Conservation (phyloP, 2,113 vertebrate species). For the Pteropus alecto region DNA sequence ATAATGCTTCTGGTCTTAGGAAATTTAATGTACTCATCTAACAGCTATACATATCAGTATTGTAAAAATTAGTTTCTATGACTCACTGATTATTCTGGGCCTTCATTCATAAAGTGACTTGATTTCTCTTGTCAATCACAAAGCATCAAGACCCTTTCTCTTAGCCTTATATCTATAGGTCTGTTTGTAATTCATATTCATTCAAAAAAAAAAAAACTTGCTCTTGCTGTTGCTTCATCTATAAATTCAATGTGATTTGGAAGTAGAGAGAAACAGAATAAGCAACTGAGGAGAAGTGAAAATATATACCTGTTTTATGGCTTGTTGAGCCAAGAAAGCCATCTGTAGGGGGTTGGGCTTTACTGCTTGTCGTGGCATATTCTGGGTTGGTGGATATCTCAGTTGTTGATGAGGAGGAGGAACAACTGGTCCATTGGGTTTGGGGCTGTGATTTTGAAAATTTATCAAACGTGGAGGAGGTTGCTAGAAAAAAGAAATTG, state of each 20-base stretch:
- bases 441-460: conserved; percentile 85
- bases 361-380: conserved; percentile 74
- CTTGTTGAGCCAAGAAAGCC: conserved; percentile 86
- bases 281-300: neutral
- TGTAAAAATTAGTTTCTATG: neutral
- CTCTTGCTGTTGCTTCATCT: neutral
- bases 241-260: neutral
- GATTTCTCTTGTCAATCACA: neutral
- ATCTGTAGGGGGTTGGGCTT: conserved; percentile 84
- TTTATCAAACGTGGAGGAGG: conserved; percentile 87
- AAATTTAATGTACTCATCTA: neutral
- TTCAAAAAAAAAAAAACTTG: neutral
- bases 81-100: neutral
- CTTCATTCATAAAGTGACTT: neutral
- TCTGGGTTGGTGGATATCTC: conserved; percentile 82
- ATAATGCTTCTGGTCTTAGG: neutral
- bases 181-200: neutral
- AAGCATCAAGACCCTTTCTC: neutral
- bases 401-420: conserved; percentile 82
- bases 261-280: neutral
- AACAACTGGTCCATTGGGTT: conserved; percentile 82
- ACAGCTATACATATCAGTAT: neutral
- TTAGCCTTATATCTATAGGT: neutral
- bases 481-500: conserved; percentile 69
- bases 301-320: conserved; percentile 85